Evolutionary conservation across 2,113 vertebrate species (phyloP).

Genomic region (Mirza zaza): DNA sequence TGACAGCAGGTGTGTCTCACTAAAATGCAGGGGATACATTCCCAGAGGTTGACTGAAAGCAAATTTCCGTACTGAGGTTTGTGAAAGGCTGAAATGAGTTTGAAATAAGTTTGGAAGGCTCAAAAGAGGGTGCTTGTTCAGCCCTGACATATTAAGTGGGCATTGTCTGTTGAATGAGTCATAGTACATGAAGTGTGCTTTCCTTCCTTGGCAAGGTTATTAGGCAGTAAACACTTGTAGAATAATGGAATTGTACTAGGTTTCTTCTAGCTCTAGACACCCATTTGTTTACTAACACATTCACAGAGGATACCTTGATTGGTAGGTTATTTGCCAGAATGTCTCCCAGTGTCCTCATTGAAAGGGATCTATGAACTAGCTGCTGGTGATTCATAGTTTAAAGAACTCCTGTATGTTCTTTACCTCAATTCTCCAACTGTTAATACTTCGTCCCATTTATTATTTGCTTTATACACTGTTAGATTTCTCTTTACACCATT

Average conservation of each 20-base stretch:
- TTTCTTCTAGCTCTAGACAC: not conserved
- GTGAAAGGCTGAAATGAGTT: too few relatives aligned
- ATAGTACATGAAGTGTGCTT: not conserved
- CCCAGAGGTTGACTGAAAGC: not conserved
- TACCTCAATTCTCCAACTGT: not conserved
- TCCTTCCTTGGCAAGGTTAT: not conserved
- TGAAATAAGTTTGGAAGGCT: not conserved
- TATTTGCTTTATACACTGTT: not conserved
- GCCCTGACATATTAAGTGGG: rapidly evolving
- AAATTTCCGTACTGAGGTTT: not conserved
- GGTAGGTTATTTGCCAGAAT: not conserved
- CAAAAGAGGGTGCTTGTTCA: not conserved
- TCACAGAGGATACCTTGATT: not conserved
- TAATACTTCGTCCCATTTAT: not conserved
- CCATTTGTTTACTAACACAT: not conserved
- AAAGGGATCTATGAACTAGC: not conserved
- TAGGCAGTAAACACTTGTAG: not conserved
- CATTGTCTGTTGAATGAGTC: not conserved
- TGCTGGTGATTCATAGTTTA: too few relatives aligned
- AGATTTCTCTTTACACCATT: not conserved
- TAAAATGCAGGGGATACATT: not conserved
- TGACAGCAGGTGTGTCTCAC: not conserved
- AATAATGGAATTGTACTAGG: not conserved
- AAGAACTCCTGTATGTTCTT: not conserved
- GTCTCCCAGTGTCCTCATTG: not conserved